Percentiles rank a stretch among this genome's conserved stretches.
Conservation (phyloP, 1,140 invertebrate genomes). For the Drosophila kikkawai region DNA sequence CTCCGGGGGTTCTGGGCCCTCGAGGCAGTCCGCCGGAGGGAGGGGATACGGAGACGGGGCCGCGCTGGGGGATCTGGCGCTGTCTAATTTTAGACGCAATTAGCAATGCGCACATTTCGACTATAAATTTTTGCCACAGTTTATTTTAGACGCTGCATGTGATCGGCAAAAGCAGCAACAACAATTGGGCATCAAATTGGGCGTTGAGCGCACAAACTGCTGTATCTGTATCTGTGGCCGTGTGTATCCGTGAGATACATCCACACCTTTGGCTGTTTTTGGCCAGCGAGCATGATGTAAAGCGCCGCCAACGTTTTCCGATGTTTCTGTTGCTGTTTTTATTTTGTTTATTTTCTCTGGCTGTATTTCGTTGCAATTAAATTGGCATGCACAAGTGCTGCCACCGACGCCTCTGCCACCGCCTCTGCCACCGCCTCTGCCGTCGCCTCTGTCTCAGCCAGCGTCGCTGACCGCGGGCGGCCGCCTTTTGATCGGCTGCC, state of each 20-base stretch:
- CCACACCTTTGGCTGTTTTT: constrained; percentile 81
- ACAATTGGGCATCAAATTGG: constrained; percentile 59
- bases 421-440: background rate
- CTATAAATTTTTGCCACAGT: constrained; percentile 82
- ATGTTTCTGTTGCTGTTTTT: constrained; percentile 30
- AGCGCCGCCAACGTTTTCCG: constrained; percentile 60
- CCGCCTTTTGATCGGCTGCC: constrained; percentile 79
- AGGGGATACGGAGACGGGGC: background rate
- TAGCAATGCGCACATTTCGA: constrained; percentile 81
- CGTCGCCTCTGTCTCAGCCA: background rate
- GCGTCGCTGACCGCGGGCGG: constrained; percentile 58
- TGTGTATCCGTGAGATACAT: constrained; percentile 63
- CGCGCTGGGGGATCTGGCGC: constrained; percentile 28
- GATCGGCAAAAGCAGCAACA: constrained; percentile 50
- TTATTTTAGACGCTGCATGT: constrained; percentile 81
- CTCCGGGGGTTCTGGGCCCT: constrained; percentile 21
- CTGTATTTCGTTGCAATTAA: constrained; percentile 70
- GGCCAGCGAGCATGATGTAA: constrained; percentile 70
- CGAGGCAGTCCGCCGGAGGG: background rate
- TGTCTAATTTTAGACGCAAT: constrained; percentile 78
- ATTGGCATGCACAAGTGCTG: constrained; percentile 81
- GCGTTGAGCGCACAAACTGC: constrained; percentile 54
- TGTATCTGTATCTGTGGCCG: constrained; percentile 33
- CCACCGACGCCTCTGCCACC: constrained; percentile 28
- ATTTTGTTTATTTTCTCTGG: constrained; percentile 27